Conservation (phyloP, 2,797 vertebrate genomes). For the Sebastes cheni region DNA sequence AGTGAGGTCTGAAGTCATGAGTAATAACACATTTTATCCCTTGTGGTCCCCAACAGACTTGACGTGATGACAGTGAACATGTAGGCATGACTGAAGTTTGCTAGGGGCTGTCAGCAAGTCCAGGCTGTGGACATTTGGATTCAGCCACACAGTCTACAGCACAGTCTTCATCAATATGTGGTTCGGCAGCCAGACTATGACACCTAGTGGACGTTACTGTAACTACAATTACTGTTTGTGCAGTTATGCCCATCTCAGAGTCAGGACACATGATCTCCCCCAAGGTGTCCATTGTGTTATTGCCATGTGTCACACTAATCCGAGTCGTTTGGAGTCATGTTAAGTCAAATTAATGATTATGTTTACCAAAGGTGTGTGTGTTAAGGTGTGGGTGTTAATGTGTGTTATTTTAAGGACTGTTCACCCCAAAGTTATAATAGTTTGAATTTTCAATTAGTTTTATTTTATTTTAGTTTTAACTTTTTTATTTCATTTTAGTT, state of each 20-base stretch:
- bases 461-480: too few relatives aligned
- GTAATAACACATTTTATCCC: background rate
- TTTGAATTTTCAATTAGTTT: too few relatives aligned
- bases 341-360: background rate
- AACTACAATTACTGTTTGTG: background rate
- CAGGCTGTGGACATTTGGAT: background rate
- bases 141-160: background rate
- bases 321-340: background rate
- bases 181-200: constrained; percentile 5
- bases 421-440: background rate
- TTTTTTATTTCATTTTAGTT: too few relatives aligned
- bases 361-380: background rate
- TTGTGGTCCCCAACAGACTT: background rate
- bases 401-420: background rate
- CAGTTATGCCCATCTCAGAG: background rate
- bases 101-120: background rate
- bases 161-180: background rate
- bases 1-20: background rate
- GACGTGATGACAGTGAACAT: background rate
- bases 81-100: background rate
- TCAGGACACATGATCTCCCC: background rate
- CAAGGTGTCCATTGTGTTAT: background rate
- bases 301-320: background rate
- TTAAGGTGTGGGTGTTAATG: background rate
- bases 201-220: constrained; percentile 44